phyloP scores from a whole-genome alignment of 2,888 invertebrate species.

The Heliconius charithonia region DNA sequence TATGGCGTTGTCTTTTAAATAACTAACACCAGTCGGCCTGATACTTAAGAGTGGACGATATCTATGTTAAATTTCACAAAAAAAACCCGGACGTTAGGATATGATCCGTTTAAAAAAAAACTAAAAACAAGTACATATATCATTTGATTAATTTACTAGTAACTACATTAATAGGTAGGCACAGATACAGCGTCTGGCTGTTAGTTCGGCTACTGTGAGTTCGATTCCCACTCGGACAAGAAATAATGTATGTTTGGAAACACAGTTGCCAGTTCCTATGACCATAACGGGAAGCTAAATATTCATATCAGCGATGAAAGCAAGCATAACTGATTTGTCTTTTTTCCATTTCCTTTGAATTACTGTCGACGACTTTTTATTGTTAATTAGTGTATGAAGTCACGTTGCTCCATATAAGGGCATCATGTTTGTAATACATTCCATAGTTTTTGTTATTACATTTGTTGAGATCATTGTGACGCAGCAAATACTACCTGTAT shows the following conservation, averaged over 20 bases:
- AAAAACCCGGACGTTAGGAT: background rate
- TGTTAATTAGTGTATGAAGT: constrained; percentile 9
- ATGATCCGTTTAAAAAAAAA: too few relatives aligned
- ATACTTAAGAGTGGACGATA: too few relatives aligned
- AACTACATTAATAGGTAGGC: too few relatives aligned
- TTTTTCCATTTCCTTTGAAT: constrained; percentile 16
- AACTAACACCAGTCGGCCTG: background rate
- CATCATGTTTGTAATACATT: background rate
- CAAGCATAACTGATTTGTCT: background rate
- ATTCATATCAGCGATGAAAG: constrained; percentile 11
- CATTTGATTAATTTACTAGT: too few relatives aligned
- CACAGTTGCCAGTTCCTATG: background rate
- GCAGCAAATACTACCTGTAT: background rate
- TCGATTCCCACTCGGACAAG: background rate
- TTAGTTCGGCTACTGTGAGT: background rate
- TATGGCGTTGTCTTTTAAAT: background rate
- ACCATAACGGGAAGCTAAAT: constrained; percentile 14
- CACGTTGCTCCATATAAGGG: background rate
- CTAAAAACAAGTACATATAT: too few relatives aligned
- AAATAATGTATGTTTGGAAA: background rate
- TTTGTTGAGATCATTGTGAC: too few relatives aligned
- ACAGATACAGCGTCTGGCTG: too few relatives aligned
- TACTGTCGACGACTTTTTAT: background rate
- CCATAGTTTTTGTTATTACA: background rate
- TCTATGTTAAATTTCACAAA: background rate